Evolutionary conservation across 2,113 vertebrate genomes (phyloP).

Genomic region (Clupea harengus): DNA sequence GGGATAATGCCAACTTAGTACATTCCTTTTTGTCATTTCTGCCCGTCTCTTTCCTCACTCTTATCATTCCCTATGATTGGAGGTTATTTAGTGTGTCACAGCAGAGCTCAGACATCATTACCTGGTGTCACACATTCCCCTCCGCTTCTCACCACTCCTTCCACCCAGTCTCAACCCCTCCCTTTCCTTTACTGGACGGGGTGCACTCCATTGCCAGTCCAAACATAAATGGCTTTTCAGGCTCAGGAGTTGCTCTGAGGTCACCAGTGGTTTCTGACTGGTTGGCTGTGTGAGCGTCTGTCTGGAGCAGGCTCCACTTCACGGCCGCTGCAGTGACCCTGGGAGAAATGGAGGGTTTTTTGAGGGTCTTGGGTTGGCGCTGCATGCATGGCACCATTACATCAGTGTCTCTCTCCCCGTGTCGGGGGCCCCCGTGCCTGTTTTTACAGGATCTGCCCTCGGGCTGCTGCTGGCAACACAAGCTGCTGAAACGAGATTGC

Average conservation of each 20-base stretch:
- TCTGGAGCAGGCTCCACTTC: background rate
- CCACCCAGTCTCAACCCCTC: background rate
- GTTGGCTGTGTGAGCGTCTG: slow-evolving; percentile 15
- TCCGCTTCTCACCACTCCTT: background rate
- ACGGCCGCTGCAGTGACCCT: background rate
- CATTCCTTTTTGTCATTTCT: background rate
- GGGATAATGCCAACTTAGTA: background rate
- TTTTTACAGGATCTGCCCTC: background rate
- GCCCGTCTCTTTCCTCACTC: background rate
- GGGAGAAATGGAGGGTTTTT: background rate
- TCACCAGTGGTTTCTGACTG: slow-evolving; percentile 24
- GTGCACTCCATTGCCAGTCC: background rate
- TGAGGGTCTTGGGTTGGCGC: background rate
- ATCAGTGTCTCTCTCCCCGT: background rate
- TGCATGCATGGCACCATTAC: background rate
- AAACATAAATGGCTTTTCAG: background rate
- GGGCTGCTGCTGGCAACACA: background rate
- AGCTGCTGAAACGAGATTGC: background rate
- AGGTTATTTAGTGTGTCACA: background rate
- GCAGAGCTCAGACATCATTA: background rate
- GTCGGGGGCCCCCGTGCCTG: background rate
- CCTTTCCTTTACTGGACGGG: background rate
- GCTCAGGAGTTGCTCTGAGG: background rate
- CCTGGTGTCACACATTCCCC: background rate
- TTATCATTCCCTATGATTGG: background rate